Evolutionary conservation across 2,113 vertebrate species (phyloP).

Genomic region (Protomyctophum bolini): DNA sequence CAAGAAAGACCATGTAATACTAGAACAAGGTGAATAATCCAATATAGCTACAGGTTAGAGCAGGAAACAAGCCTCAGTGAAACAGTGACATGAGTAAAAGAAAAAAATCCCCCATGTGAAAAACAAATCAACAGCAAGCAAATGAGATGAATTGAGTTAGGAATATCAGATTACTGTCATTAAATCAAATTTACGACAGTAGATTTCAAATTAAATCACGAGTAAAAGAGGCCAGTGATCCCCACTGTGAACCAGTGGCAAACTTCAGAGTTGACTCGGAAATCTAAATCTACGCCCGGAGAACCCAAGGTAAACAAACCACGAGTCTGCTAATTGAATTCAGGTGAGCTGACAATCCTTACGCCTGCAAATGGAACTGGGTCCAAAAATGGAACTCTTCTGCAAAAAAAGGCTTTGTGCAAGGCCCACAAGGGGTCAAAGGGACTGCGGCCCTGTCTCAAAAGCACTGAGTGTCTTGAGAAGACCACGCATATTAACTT

Average conservation of each 20-base stretch:
- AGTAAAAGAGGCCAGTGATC: slow-evolving; percentile 56
- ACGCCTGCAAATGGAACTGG: background rate
- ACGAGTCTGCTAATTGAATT: slow-evolving; percentile 50
- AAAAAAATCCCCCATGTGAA: slow-evolving; percentile 58
- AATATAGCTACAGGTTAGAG: slow-evolving; percentile 48
- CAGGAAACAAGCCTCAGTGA: slow-evolving; percentile 53
- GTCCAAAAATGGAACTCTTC: slow-evolving; percentile 12
- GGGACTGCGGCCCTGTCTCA: slow-evolving; percentile 1
- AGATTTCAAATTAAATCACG: slow-evolving; percentile 71
- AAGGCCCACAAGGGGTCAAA: background rate
- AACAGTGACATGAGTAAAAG: slow-evolving; percentile 27
- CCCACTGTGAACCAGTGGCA: slow-evolving; percentile 43
- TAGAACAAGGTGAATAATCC: slow-evolving; percentile 45
- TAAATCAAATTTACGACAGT: slow-evolving; percentile 72
- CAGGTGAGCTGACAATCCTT: slow-evolving; percentile 54
- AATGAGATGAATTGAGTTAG: slow-evolving; percentile 74
- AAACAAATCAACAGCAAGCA: slow-evolving; percentile 72
- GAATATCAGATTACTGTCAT: slow-evolving; percentile 76
- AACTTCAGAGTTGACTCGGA: slow-evolving; percentile 40
- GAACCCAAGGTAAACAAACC: slow-evolving; percentile 58
- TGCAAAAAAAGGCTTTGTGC: slow-evolving; percentile 9
- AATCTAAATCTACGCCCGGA: slow-evolving; percentile 24
- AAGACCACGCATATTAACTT: slow-evolving; percentile 22
- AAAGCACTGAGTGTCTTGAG: slow-evolving; percentile 5
- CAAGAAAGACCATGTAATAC: slow-evolving; percentile 9